Base-by-base conservation (phyloP, 2,113 vertebrate species). In the Lycaon pictus region DNA sequence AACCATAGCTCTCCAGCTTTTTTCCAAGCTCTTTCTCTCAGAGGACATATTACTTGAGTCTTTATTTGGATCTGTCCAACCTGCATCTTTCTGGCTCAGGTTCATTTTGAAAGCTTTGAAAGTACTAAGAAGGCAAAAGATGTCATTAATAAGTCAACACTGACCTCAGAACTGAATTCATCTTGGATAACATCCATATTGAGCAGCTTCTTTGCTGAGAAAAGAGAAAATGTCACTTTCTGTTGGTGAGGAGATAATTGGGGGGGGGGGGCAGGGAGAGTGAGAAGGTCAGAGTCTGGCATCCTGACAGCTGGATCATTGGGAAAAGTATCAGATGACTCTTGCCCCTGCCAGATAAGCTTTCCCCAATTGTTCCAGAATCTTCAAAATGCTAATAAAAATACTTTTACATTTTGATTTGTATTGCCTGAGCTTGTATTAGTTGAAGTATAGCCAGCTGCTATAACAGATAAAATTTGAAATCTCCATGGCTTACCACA, bases 301-400 rank as follows among this genome's bases (percentile, higher is more conserved):
- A 35, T 60, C 77, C 90, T 76, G 83, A 96, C 90, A 90, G 93
- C 96, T 95, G 96, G 88, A 69, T 80, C 88, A 5, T 7, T 37
- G 16, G 10, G 27, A 77, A 17, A 67, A 81, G 91, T 91, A 81
- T 93, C 3, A 0, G 88, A 63, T 94, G 88, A 92, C 88, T 94
- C 93, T 60, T n/a, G 23, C 35, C 27, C 27, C 55, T 93, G 88
- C 90, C 90, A 96, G 89, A 74, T 17, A 71, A 80, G 43, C 93
- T 90, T 92, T 96, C 35, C 95, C 79, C 88, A 90, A 84, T 97
- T 96, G 96, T 94, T 95, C 65, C 55, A 80, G 80, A 89, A 69
- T 91, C 76, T 96, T 94, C 90, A 81, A 88, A 95, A 97, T 60
- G 72, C 80, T 92, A 96, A 92, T 71, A 74, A 88, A 96, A 94